Evolutionary conservation across 2,797 vertebrate genomes (phyloP).

Genomic region (Uromys caudimaculatus): DNA sequence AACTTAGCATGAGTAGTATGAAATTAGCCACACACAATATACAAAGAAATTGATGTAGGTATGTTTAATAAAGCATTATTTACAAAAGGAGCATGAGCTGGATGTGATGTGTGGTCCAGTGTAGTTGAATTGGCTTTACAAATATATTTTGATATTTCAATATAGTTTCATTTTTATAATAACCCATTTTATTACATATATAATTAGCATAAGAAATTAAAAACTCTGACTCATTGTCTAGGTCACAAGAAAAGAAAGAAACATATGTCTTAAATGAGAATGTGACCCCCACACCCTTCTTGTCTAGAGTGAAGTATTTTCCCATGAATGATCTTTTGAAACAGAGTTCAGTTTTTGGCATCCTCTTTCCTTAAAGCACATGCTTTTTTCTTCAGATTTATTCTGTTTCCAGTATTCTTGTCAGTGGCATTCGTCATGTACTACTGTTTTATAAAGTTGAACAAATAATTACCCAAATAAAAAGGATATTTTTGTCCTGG

Average conservation of each 20-base stretch:
- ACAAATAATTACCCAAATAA: constrained; percentile 21
- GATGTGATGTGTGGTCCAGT: background rate
- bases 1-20: background rate
- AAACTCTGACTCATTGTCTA: background rate
- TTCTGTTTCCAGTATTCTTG: background rate
- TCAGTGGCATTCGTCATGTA: background rate
- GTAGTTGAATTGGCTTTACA: background rate
- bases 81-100: background rate
- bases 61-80: background rate
- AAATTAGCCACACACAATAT: background rate
- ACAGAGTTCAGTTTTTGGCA: background rate
- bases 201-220: background rate
- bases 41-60: background rate
- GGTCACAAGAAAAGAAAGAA: background rate
- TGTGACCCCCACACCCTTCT: background rate
- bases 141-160: background rate
- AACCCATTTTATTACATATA: background rate
- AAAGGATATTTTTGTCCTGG: background rate
- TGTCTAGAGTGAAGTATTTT: background rate
- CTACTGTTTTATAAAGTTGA: background rate
- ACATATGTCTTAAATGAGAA: background rate
- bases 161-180: background rate
- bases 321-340: background rate
- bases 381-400: background rate
- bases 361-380: background rate